A percentile compares a stretch with the other conserved stretches of the same genome.
These are phyloP conservation scores for Rissa tridactyla DNA, from an alignment of 2,113 vertebrate species.

Conservation along the genomic window DNA sequence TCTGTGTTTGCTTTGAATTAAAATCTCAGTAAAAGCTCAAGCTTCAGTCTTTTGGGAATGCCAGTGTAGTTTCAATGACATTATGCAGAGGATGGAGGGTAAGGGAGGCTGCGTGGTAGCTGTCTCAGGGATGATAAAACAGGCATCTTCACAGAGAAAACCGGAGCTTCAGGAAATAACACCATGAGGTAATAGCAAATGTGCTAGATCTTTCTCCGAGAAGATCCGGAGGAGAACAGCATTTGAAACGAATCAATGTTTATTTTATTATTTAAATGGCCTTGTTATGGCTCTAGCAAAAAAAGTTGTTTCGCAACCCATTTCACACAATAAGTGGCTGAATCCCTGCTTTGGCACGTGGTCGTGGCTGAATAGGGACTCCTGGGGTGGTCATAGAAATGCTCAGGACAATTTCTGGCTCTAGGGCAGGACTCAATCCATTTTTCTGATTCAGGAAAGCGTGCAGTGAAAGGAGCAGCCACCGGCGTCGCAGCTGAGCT, in stretches of 20 bases:
- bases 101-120: neutral
- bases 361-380: neutral
- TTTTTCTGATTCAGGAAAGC: neutral
- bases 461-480: neutral
- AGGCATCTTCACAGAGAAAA: neutral
- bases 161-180: neutral
- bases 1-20: slow-evolving; percentile 49
- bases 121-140: neutral
- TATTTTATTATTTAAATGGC: neutral
- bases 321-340: neutral
- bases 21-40: slow-evolving; percentile 24
- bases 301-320: neutral
- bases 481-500: rapidly evolving
- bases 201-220: neutral
- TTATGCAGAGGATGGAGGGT: neutral
- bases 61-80: neutral
- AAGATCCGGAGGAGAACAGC: neutral
- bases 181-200: neutral
- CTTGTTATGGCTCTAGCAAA: neutral
- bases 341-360: neutral
- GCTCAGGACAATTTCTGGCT: neutral
- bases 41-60: slow-evolving; percentile 17
- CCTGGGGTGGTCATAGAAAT: neutral
- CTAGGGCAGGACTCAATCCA: neutral
- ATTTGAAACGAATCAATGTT: neutral